Percentiles rank a stretch among this genome's conserved stretches.
These are phyloP conservation scores for Varanus komodoensis DNA, from an alignment of 2,113 vertebrate species.

Conservation along the genomic window DNA sequence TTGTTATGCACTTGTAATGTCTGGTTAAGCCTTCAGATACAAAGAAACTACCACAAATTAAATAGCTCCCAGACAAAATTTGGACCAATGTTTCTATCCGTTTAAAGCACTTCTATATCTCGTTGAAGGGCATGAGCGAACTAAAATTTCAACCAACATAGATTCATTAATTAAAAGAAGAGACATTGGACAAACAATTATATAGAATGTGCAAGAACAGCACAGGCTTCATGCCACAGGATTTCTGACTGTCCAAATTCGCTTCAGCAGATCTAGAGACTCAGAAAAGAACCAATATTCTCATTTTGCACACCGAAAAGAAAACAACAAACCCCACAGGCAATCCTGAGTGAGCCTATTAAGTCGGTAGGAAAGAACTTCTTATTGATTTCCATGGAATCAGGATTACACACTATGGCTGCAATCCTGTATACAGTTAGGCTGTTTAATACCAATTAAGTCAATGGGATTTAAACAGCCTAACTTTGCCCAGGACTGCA, in stretches of 20 bases:
- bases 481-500: not conserved
- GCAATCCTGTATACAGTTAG: slow-evolving; percentile 8
- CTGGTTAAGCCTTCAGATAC: not conserved
- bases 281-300: not conserved
- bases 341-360: not conserved
- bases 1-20: not conserved
- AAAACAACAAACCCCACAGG: not conserved
- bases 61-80: not conserved
- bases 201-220: not conserved
- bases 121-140: no score
- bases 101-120: no score
- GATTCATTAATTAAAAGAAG: not conserved
- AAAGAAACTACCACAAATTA: not conserved
- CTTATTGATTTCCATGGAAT: slow-evolving; percentile 3
- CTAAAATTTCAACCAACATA: not conserved
- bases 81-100: not conserved
- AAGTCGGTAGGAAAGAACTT: not conserved
- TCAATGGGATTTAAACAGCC: slow-evolving; percentile 5
- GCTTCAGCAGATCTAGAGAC: not conserved
- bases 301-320: not conserved
- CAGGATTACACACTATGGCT: not conserved
- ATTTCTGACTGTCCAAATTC: not conserved
- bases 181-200: no score
- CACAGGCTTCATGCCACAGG: not conserved
- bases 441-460: slow-evolving; percentile 1